Evolutionary conservation across 2,113 vertebrate species (phyloP).

Genomic region (Myiozetetes cayanensis): DNA sequence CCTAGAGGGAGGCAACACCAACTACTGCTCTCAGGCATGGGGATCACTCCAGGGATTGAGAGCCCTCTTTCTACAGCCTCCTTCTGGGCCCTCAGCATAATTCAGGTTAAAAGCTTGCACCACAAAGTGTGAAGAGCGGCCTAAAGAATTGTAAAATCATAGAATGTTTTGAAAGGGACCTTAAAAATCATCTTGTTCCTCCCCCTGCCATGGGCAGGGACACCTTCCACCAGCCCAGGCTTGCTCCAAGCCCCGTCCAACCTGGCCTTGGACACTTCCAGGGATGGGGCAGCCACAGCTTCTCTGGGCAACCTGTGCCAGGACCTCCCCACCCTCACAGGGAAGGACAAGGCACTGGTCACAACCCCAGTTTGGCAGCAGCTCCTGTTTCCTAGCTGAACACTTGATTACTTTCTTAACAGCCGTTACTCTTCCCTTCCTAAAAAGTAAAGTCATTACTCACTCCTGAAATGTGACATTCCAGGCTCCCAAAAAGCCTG

Average conservation of each 20-base stretch:
- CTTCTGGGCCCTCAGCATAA: neutral
- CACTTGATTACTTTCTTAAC: neutral
- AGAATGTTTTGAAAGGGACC: neutral
- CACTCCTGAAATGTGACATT: neutral
- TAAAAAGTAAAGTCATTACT: neutral
- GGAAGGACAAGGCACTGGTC: neutral
- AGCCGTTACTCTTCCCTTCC: neutral
- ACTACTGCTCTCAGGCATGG: neutral
- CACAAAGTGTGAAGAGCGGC: neutral
- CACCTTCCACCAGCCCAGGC: neutral
- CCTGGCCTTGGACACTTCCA: neutral
- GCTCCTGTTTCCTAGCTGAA: neutral
- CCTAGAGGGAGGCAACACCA: neutral
- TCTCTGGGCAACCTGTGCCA: neutral
- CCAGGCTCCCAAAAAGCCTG: neutral
- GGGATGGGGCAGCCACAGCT: neutral
- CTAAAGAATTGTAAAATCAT: neutral
- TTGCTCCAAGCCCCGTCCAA: rapidly evolving
- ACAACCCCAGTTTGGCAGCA: neutral
- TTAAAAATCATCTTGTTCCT: rapidly evolving
- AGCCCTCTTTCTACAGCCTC: rapidly evolving
- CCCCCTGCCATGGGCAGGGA: neutral
- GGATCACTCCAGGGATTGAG: neutral
- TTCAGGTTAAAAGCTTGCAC: neutral
- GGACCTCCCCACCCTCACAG: neutral